phyloP scores from a whole-genome alignment of 2,888 invertebrate species.

The Tigriopus californicus region DNA sequence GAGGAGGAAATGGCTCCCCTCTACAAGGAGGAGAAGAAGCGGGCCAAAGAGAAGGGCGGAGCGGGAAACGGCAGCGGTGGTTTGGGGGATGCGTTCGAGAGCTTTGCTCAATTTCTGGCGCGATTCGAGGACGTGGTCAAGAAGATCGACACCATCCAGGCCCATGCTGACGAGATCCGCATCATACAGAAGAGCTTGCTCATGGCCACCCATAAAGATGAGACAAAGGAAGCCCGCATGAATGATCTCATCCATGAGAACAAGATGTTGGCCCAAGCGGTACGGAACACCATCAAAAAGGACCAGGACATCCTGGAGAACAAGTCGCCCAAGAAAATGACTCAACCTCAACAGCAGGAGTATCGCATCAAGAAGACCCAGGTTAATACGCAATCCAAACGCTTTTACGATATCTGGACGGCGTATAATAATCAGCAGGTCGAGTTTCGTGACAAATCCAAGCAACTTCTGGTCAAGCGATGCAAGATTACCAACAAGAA shows the following conservation, averaged over 20 bases:
- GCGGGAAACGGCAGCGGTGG: not conserved
- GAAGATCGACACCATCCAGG: not conserved
- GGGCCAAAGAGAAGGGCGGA: not conserved
- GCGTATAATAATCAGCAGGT: conserved; percentile 5
- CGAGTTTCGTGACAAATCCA: conserved; percentile 1
- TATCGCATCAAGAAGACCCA: not conserved
- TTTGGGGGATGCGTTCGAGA: not conserved
- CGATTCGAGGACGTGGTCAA: too few species aligned
- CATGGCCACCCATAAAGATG: not conserved
- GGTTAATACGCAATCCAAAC: not conserved
- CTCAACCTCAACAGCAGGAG: not conserved
- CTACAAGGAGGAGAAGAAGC: not conserved
- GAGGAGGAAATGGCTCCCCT: conserved; percentile 3
- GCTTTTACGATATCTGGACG: conserved; percentile 3
- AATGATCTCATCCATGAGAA: not conserved
- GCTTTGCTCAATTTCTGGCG: not conserved
- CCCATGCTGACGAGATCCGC: not conserved
- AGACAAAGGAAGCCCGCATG: not conserved
- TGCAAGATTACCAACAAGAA: conserved; percentile 3
- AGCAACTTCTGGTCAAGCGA: not conserved
- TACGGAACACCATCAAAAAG: not conserved
- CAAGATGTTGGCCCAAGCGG: not conserved
- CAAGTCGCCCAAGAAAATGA: not conserved
- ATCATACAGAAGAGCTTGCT: not conserved
- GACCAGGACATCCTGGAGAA: not conserved